Evolutionary conservation across 2,797 vertebrate genomes (phyloP).

Genomic region (Uromys caudimaculatus): DNA sequence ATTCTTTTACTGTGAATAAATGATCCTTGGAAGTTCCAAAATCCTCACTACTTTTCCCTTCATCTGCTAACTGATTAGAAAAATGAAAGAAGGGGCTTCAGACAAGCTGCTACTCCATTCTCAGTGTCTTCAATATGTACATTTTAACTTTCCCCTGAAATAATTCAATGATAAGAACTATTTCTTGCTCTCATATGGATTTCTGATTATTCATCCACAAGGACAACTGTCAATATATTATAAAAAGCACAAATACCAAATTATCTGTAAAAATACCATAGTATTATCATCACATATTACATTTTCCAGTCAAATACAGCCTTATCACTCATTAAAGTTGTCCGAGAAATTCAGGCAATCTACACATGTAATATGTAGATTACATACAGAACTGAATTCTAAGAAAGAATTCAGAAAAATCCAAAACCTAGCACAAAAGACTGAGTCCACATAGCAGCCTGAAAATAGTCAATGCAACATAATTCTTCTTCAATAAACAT

Average conservation of each 20-base stretch:
- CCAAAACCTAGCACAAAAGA: conserved; percentile 30
- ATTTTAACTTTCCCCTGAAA: conserved; percentile 10
- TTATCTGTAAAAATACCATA: conserved; percentile 3
- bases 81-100: conserved; percentile 8
- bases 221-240: conserved; percentile 5
- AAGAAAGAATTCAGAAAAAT: background rate
- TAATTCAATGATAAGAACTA: background rate
- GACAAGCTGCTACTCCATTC: background rate
- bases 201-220: background rate
- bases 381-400: background rate
- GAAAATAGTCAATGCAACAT: background rate
- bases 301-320: conserved; percentile 29
- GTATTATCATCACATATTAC: conserved; percentile 39
- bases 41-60: background rate
- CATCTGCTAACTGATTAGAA: background rate
- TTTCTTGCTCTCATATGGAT: background rate
- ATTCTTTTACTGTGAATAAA: background rate
- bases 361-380: background rate
- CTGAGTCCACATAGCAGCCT: background rate
- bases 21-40: background rate
- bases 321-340: conserved; percentile 19
- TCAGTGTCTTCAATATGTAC: background rate
- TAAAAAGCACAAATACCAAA: background rate
- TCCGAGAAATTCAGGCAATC: background rate
- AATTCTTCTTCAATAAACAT: conserved; percentile 39